These are phyloP conservation scores for Thunnus maccoyii DNA, from an alignment of 2,113 vertebrate species.

Conservation along the genomic window DNA sequence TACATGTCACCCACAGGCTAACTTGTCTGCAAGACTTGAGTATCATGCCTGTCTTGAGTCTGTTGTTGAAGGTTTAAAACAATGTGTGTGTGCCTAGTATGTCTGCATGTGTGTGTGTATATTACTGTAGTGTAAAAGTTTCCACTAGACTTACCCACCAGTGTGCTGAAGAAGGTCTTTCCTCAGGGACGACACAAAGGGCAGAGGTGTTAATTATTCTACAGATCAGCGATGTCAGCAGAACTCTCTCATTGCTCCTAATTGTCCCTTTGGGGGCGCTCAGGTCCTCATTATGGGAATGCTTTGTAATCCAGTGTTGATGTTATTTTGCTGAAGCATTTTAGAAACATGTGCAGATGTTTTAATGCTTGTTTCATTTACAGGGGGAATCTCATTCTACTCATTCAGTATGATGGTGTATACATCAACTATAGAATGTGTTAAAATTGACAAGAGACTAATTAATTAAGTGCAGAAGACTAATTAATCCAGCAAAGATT, in stretches of 20 bases:
- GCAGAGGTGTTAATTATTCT: conserved; percentile 85
- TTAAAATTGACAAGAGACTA: neutral
- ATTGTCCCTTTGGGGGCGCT: conserved; percentile 80
- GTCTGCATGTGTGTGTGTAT: conserved; percentile 31
- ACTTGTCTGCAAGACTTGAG: neutral
- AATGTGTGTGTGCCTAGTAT: too few species aligned
- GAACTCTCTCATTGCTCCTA: conserved; percentile 82
- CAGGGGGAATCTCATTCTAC: neutral
- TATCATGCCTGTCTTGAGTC: neutral
- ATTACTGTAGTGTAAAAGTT: conserved; percentile 56
- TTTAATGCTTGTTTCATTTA: conserved; percentile 14
- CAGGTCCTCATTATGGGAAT: conserved; percentile 77
- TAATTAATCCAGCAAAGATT: conserved; percentile 31
- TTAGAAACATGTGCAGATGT: conserved; percentile 25
- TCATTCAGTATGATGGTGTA: conserved; percentile 7
- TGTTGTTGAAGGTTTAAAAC: conserved; percentile 4
- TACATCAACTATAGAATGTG: neutral
- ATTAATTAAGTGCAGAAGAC: neutral
- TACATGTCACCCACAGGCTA: neutral
- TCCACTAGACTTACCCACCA: conserved; percentile 54
- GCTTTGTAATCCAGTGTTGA: conserved; percentile 65
- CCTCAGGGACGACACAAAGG: conserved; percentile 76
- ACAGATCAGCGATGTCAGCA: conserved; percentile 82
- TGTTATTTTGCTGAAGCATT: conserved; percentile 59
- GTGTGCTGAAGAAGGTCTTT: conserved; percentile 60